Percentiles rank a stretch among this genome's conserved stretches.
Evolutionary conservation across 2,113 vertebrate species (phyloP).

Genomic region (Amphiprion percula): DNA sequence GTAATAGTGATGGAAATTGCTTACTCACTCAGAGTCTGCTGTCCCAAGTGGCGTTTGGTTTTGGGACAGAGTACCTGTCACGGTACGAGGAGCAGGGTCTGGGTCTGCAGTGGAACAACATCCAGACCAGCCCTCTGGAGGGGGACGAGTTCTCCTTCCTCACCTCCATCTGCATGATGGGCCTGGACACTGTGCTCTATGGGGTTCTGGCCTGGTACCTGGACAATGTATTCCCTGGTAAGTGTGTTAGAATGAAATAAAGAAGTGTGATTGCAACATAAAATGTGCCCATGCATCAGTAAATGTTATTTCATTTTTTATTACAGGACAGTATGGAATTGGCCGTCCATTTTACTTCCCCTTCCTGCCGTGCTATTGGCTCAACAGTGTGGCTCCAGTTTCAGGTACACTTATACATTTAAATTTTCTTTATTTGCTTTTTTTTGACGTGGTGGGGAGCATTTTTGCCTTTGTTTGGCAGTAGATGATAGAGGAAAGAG

Average conservation of each 20-base stretch:
- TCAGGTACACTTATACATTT: conserved; percentile 49
- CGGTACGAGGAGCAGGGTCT: conserved; percentile 97
- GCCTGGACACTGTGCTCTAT: conserved; percentile 91
- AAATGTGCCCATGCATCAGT: background rate
- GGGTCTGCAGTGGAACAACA: conserved; percentile 95
- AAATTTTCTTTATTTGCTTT: background rate
- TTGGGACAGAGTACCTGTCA: conserved; percentile 95
- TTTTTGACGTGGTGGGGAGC: too few relatives aligned
- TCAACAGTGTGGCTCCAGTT: conserved; percentile 72
- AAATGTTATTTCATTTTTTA: background rate
- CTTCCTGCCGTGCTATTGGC: conserved; percentile 89
- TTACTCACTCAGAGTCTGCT: conserved; percentile 89
- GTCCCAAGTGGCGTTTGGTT: conserved; percentile 96
- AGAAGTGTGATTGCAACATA: background rate
- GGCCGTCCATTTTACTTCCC: conserved; percentile 95
- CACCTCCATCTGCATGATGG: conserved; percentile 93
- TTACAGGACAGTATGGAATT: conserved; percentile 92
- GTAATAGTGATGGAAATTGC: background rate
- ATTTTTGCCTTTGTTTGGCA: background rate
- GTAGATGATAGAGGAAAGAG: background rate
- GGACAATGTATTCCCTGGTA: conserved; percentile 95
- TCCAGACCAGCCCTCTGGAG: conserved; percentile 91
- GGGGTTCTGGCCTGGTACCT: conserved; percentile 94
- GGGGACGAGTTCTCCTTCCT: conserved; percentile 94
- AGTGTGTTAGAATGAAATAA: conserved; percentile 4